Percentiles rank a stretch among this genome's conserved stretches.
Evolutionary conservation across 2,888 invertebrate species (phyloP).

Genomic region (Eristalis intricaria): DNA sequence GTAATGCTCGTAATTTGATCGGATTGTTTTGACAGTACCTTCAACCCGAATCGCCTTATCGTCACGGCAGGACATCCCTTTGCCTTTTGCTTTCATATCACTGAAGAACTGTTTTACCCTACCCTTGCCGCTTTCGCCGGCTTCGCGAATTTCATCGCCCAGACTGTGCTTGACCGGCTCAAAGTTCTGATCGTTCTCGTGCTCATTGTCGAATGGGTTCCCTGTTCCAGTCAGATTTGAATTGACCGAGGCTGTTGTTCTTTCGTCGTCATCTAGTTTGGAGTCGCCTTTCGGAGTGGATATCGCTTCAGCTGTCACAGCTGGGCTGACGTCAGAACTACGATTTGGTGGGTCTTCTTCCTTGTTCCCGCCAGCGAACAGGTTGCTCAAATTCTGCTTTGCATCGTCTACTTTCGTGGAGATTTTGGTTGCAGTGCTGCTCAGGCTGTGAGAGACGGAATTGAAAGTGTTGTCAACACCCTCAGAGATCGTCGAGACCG

Average conservation of each 20-base stretch:
- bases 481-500: constrained; percentile 46
- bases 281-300: constrained; percentile 47
- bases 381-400: constrained; percentile 51
- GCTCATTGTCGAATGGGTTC: constrained; percentile 75
- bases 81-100: constrained; percentile 76
- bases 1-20: neutral
- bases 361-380: constrained; percentile 44
- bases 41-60: constrained; percentile 78
- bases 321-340: constrained; percentile 33
- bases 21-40: constrained; percentile 73
- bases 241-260: constrained; percentile 80
- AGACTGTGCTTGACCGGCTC: constrained; percentile 75
- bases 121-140: constrained; percentile 75
- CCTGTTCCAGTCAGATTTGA: constrained; percentile 78
- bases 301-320: constrained; percentile 35
- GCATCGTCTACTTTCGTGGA: constrained; percentile 60
- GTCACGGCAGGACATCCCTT: constrained; percentile 77
- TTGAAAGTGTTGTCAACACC: constrained; percentile 53
- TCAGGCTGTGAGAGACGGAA: constrained; percentile 44
- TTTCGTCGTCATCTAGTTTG: constrained; percentile 76
- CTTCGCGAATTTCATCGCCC: constrained; percentile 75
- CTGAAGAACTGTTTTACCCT: constrained; percentile 77
- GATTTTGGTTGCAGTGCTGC: constrained; percentile 40
- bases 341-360: constrained; percentile 38
- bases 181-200: constrained; percentile 74